Base-by-base conservation (phyloP, 2,888 invertebrate genomes). In the Pseudeuparius sepicola region DNA sequence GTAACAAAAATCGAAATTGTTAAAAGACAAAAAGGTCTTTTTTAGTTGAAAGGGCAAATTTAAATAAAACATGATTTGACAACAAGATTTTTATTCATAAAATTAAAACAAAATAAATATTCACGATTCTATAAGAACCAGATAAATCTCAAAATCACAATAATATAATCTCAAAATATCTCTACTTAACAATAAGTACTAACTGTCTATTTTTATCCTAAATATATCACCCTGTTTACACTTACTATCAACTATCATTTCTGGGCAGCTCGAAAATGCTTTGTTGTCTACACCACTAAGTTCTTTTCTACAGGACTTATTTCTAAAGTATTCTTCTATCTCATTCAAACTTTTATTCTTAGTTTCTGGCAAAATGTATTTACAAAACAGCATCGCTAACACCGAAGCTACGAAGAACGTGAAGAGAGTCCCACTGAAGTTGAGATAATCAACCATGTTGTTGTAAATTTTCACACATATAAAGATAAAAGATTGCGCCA, bases 391-490 rank as follows among this genome's bases (percentile, higher is more conserved):
- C 0, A 75, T 72, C 1, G 78, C 75, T 4, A 73, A 36, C 4
- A 76, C 55, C 0, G 77, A 73, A 11, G 75, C 71, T 1, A 59
- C 60, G 1, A 70, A 69, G 48, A 80, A 81, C 1, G 75, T 62
- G 51, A 75, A 73, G 47, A 81, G 56, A 2, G 77, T 77, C 0
- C 73, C 71, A 42, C 76, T 76, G 43, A 77, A 70, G 0, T 72
- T 68, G 6, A 77, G 40, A 2, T 66, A 41, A 5, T 62, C 57
- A 37, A 70, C 70, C 49, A 79, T 57, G 40, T 73, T 70, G 2
- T 78, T 78, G 48, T 80, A 81, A 0, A 76, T 71, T 55, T 81
- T 81, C 15, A 81, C 76, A 30, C 75, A 75, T 23, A 73, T 66
- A 57, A 82, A 82, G 18, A 79, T 78, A 9, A 80, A 65, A 2